phyloP scores from a whole-genome alignment of 1,140 invertebrate genomes.

The Littorina saxatilis region DNA sequence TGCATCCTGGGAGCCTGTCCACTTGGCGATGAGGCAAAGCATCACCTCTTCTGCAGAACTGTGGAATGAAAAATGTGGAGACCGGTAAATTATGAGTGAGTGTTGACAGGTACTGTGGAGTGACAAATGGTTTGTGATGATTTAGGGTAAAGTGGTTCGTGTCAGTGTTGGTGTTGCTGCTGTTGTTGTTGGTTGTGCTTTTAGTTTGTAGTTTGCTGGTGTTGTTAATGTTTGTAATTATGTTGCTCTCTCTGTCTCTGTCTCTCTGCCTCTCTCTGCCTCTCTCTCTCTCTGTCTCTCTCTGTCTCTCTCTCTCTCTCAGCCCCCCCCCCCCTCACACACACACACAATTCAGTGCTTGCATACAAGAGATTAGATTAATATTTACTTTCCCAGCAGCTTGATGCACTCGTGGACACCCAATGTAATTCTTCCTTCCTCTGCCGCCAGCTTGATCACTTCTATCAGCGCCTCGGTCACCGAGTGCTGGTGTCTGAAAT shows the following conservation, averaged over 20 bases:
- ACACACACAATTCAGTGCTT: too few relatives aligned
- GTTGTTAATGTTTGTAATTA: not conserved
- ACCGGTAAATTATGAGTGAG: not conserved
- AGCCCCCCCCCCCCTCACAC: not conserved
- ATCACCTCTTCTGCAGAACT: slow-evolving; percentile 1
- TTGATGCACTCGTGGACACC: not conserved
- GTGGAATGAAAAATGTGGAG: not conserved
- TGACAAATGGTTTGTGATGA: too few relatives aligned
- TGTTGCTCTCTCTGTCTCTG: slow-evolving; percentile 9
- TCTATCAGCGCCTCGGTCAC: not conserved
- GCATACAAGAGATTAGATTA: too few relatives aligned
- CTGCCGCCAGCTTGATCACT: not conserved
- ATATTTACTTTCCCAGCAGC: not conserved
- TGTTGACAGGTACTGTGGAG: not conserved
- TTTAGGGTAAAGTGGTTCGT: not conserved
- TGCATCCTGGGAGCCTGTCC: not conserved
- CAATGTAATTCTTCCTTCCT: not conserved
- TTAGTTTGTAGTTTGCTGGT: not conserved
- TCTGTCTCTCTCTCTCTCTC: not conserved
- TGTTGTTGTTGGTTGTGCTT: not conserved
- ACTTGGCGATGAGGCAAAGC: not conserved
- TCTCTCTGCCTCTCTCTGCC: slow-evolving; percentile 3
- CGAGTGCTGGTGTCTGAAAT: not conserved
- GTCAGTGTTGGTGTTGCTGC: not conserved
- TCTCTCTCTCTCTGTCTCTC: slow-evolving; percentile 14